Evolutionary conservation across 2,113 vertebrate species (phyloP).

Genomic region (Penelope pileata): DNA sequence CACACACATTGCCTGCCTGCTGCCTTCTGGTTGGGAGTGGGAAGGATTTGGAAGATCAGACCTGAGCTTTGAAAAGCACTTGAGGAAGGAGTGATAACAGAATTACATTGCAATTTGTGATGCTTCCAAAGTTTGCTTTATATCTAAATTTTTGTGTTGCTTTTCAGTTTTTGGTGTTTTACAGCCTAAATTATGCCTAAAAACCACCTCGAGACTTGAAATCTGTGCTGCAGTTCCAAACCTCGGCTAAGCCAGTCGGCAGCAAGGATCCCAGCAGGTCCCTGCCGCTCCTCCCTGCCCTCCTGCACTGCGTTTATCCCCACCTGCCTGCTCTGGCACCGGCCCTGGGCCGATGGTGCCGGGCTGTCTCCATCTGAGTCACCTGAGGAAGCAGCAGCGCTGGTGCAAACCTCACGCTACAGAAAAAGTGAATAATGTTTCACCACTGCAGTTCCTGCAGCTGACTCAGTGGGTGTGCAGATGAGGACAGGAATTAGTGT

Average conservation of each 20-base stretch:
- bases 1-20: not conserved
- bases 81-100: not conserved
- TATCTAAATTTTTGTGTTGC: not conserved
- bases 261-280: not conserved
- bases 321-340: not conserved
- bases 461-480: not conserved
- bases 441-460: not conserved
- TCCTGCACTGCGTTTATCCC: not conserved
- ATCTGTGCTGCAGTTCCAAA: not conserved
- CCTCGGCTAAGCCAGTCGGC: not conserved
- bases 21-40: not conserved
- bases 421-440: not conserved
- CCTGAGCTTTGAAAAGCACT: not conserved
- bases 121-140: not conserved
- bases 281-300: not conserved
- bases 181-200: not conserved
- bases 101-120: not conserved
- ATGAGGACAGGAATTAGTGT: not conserved
- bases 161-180: not conserved
- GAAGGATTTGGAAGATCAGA: not conserved
- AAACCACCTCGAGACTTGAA: fast-evolving
- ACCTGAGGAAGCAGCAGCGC: not conserved
- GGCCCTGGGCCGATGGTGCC: not conserved
- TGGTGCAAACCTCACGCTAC: not conserved
- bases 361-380: not conserved